A percentile compares a stretch with the other conserved stretches of the same genome.
Conservation (phyloP, 2,888 invertebrate species). For the Linyphia triangularis region DNA sequence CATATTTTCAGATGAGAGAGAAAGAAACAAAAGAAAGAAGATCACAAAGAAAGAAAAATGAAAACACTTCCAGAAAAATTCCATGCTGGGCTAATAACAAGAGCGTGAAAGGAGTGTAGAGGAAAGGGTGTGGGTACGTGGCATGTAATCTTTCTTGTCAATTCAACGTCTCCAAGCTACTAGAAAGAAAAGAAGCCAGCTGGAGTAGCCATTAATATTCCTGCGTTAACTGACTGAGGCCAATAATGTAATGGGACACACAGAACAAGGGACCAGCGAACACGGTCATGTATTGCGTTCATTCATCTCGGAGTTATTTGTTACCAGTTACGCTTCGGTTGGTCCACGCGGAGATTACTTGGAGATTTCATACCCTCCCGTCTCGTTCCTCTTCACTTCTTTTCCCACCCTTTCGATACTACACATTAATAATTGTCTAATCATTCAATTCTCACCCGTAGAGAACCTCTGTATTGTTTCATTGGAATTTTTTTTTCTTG, state of each 20-base stretch:
- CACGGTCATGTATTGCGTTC: conserved; percentile 52
- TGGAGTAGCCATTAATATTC: conserved; percentile 68
- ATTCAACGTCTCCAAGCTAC: conserved; percentile 47
- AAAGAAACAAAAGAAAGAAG: background rate
- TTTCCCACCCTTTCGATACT: conserved; percentile 35
- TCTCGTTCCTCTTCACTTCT: conserved; percentile 12
- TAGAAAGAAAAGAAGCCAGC: conserved; percentile 62
- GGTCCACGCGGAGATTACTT: conserved; percentile 52
- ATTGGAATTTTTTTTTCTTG: conserved; percentile 19
- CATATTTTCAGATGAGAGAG: conserved; percentile 21
- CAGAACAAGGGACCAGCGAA: conserved; percentile 57
- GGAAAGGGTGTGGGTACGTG: background rate
- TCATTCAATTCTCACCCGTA: conserved; percentile 41
- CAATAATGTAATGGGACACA: conserved; percentile 67
- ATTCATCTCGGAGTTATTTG: conserved; percentile 67
- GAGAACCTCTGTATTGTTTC: conserved; percentile 31
- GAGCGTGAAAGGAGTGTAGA: conserved; percentile 19
- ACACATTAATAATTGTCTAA: conserved; percentile 64
- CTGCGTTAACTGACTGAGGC: conserved; percentile 64
- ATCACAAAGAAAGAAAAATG: background rate
- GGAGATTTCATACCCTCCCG: conserved; percentile 42
- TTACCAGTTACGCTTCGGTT: conserved; percentile 49
- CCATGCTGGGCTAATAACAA: conserved; percentile 51
- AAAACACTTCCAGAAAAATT: conserved; percentile 57
- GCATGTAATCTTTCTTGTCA: conserved; percentile 67